Evolutionary conservation across 2,888 invertebrate genomes (phyloP), one percentile per base, ranked within the genome.

Genomic region (Periphyllus acericola): DNA sequence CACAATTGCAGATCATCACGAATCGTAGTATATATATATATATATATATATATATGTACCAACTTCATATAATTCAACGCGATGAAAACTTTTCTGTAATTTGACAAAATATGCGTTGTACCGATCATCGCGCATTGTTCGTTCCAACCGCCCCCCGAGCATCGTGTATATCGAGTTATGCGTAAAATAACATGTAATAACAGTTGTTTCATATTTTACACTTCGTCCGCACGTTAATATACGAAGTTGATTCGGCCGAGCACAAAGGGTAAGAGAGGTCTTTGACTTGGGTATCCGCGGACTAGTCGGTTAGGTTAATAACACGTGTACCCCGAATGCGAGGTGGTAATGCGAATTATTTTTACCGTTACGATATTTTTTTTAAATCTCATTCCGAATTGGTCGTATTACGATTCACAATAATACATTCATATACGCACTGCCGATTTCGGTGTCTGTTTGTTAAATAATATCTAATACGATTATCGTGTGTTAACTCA

Each of bases 221-320:
- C n/a, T n/a, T 81, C 71, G 21, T 60, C 25, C 32, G n/a, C n/a
- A 68, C 66, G 40, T 68, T 29, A n/a, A 25, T 21, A 21, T 68
- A 32, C 36, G 19, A 46, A 68, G 68, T 46, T 32, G 25, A 81
- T 68, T 68, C 81, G n/a, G 68, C 29, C 68, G 46, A 81, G 29
- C 68, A 68, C 40, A 81, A 46, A 68, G 81, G 81, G 60, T 80
- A 81, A 29, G 68, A 29, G 68, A 81, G 81, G 81, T 81, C 81
- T 71, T 71, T 81, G 81, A 81, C 81, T 68, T 46, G n/a, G 19
- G 32, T n/a, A 5, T 71, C 32, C 21, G 21, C 25, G n/a, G n/a
- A 81, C 60, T 81, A 68, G 29, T 68, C 32, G 68, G n/a, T n/a
- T n/a, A n/a, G 40, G 81, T 32, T 81, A 81, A 68, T 81, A 68